Base-by-base conservation (phyloP, 2,797 vertebrate species). In the Melanogrammus aeglefinus region DNA sequence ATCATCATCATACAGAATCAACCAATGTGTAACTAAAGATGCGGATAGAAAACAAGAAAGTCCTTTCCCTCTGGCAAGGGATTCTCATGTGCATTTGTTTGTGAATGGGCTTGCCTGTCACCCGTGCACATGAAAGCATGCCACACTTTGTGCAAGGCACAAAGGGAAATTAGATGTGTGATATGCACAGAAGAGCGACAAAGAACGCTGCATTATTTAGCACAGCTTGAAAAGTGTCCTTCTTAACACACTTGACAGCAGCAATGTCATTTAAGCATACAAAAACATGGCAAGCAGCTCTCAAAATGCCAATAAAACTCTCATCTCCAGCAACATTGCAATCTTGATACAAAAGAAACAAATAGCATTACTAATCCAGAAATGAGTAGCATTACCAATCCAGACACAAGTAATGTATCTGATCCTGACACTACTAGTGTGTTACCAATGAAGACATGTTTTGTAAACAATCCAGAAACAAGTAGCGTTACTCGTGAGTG, bases 121-220 rank as follows among this genome's bases (percentile, higher is more conserved):
- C 63, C 70, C 77, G 39, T 82, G 38, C 4, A 73, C 78, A n/a
- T 72, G 57, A 80, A 73, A 74, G 78, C 31, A 27, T 77, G 57
- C 39, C 75, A 73, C 35, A 47, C 18, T 51, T 47, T 77, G 27
- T 41, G 33, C 36, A 29, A 80, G 31, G 66, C 29, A 70, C 36
- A 78, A 74, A 83, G 70, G 73, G 72, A 81, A 77, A 80, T 81
- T 16, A 77, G 44, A 81, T 75, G 76, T 70, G 33, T 80, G 79
- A 74, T 75, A 9, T 6, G 66, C 78, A 79, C 73, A 86, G 78
- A 80, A 1, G 18, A 70, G 81, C 76, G 84, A 84, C 80, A 86
- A 83, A 84, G 79, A 76, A 82, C 83, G 47, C 81, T 91, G 88
- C 90, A 90, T 90, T 81, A 91, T 88, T 89, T 39, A 91, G 79